phyloP scores from a whole-genome alignment of 2,888 invertebrate species.

The Cataglyphis altisquamis region DNA sequence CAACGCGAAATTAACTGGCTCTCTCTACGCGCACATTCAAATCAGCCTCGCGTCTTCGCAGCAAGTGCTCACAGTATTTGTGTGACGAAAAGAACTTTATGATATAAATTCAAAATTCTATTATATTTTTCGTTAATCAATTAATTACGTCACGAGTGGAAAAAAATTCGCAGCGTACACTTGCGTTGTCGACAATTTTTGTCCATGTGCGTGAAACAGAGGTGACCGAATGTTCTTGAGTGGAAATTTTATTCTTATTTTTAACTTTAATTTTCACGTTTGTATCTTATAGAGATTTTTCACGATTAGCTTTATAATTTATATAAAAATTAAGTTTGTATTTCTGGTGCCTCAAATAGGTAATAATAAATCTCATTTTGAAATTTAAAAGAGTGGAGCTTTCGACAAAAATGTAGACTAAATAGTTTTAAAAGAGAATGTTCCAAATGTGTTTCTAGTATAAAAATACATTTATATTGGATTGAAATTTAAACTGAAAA shows the following conservation, averaged over 20 bases:
- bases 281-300: not conserved
- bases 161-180: not conserved
- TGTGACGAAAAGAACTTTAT: constrained; percentile 30
- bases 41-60: constrained; percentile 65
- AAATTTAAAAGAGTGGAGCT: not conserved
- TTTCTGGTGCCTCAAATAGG: not conserved
- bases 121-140: not conserved
- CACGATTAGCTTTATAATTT: not conserved
- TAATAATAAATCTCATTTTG: not conserved
- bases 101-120: constrained; percentile 1
- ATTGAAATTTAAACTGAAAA: not conserved
- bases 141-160: not conserved
- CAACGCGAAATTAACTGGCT: constrained; percentile 75
- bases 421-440: too few relatives aligned
- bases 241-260: not conserved
- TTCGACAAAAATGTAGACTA: too few relatives aligned
- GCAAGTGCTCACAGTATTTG: constrained; percentile 62
- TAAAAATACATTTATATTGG: not conserved
- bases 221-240: constrained; percentile 44
- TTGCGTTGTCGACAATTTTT: constrained; percentile 26
- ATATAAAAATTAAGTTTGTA: not conserved
- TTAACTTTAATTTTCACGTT: not conserved
- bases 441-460: not conserved
- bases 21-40: constrained; percentile 70
- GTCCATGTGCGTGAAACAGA: constrained; percentile 17